Percentiles rank a stretch among this genome's conserved stretches.
These are phyloP conservation scores for Zenarchopterus dispar DNA, from an alignment of 2,797 vertebrate species.

Conservation along the genomic window DNA sequence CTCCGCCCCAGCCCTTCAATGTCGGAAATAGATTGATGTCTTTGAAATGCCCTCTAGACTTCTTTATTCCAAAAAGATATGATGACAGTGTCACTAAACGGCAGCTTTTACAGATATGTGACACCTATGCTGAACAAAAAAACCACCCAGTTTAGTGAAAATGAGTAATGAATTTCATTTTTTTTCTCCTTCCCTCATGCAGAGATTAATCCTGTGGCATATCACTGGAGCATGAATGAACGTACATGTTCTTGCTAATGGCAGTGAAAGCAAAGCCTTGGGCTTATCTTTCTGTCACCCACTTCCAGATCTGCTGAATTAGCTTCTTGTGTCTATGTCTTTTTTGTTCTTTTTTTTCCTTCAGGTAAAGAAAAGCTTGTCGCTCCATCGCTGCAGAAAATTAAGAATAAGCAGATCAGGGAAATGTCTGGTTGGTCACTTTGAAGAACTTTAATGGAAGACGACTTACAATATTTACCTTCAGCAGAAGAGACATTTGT, in stretches of 20 bases:
- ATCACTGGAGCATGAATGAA: slow-evolving; percentile 62
- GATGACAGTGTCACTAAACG: slow-evolving; percentile 21
- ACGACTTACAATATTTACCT: slow-evolving; percentile 3
- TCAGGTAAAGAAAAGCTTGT: slow-evolving; percentile 16
- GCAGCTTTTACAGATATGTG: slow-evolving; percentile 35
- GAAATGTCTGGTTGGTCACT: slow-evolving; percentile 7
- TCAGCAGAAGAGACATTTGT: slow-evolving; percentile 3
- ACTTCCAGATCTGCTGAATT: slow-evolving; percentile 60
- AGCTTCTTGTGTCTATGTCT: neutral
- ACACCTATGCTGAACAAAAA: slow-evolving; percentile 36
- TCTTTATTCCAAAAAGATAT: slow-evolving; percentile 17
- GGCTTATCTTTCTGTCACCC: slow-evolving; percentile 57
- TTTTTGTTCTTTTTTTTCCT: neutral
- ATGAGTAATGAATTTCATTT: slow-evolving; percentile 19
- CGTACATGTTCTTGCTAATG: slow-evolving; percentile 66
- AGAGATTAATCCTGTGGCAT: slow-evolving; percentile 49
- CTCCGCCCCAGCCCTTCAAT: slow-evolving; percentile 16
- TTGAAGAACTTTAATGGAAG: neutral
- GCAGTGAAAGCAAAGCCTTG: slow-evolving; percentile 48
- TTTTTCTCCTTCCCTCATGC: slow-evolving; percentile 8
- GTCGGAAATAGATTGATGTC: slow-evolving; percentile 61
- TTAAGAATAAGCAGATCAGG: slow-evolving; percentile 11
- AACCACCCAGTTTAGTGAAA: slow-evolving; percentile 38
- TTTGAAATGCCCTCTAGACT: slow-evolving; percentile 67
- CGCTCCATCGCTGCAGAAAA: slow-evolving; percentile 13